Conservation (phyloP, 2,888 invertebrate genomes). For the Acleris emargana region DNA sequence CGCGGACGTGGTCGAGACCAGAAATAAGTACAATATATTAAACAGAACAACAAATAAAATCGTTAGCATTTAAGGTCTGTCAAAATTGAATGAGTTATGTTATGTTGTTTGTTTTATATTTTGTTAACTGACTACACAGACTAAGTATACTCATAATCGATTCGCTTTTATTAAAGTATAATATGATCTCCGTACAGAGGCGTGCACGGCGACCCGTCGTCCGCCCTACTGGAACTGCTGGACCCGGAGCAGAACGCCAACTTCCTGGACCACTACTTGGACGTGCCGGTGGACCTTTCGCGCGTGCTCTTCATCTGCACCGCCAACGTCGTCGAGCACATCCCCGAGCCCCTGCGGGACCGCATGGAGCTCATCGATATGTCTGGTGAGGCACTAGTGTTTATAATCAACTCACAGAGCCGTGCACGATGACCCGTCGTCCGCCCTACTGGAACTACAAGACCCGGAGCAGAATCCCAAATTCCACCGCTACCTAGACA, state of each 20-base stretch:
- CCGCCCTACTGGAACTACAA: constrained; percentile 96
- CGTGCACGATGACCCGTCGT: constrained; percentile 98
- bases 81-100: no score
- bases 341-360: constrained; percentile 98
- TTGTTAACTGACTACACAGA: no score
- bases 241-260: constrained; percentile 99
- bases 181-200: constrained; percentile 82
- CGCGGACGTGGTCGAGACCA: no score
- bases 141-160: no score
- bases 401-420: constrained; percentile 82
- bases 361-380: constrained; percentile 99
- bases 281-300: constrained; percentile 98
- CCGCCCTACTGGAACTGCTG: constrained; percentile 96
- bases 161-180: no score
- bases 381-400: constrained; percentile 84
- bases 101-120: no score
- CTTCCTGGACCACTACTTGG: constrained; percentile 99
- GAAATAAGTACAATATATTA: no score
- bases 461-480: constrained; percentile 99
- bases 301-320: constrained; percentile 99
- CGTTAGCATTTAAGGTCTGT: no score
- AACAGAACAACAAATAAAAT: no score
- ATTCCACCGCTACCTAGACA: constrained; percentile 98
- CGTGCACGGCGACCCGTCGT: constrained; percentile 98
- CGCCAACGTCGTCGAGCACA: constrained; percentile 97